Conservation (phyloP, 2,888 invertebrate species). For the Perizoma affinitatum region DNA sequence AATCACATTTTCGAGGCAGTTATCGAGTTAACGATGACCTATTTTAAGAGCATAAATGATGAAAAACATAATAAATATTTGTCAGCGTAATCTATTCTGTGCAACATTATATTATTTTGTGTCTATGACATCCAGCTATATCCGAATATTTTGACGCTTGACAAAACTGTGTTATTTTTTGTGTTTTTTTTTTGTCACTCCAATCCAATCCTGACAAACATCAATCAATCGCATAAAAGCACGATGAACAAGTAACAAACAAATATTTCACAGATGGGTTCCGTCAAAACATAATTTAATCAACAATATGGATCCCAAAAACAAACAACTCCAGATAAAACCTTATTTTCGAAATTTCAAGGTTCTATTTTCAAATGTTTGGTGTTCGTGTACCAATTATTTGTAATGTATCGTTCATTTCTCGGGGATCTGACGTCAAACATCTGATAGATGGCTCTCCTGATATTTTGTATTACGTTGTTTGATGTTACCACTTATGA, state of each 20-base stretch:
- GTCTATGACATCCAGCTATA: too few species aligned
- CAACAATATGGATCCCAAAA: constrained; percentile 46
- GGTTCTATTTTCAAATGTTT: constrained; percentile 16
- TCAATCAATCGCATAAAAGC: constrained; percentile 31
- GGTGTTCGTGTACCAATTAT: constrained; percentile 3
- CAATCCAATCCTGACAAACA: constrained; percentile 8
- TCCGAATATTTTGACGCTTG: too few species aligned
- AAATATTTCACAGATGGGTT: constrained; percentile 50
- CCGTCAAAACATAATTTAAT: constrained; percentile 68
- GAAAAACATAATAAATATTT: too few species aligned
- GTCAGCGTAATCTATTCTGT: too few species aligned
- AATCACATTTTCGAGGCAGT: too few species aligned
- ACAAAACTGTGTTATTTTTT: background rate
- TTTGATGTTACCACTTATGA: constrained; percentile 22
- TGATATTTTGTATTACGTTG: constrained; percentile 7
- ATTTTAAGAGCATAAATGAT: too few species aligned
- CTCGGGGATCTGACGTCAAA: constrained; percentile 50
- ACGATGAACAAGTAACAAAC: constrained; percentile 26
- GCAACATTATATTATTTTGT: too few species aligned
- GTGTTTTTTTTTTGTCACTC: constrained; percentile 1
- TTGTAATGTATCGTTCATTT: constrained; percentile 51
- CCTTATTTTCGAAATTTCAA: constrained; percentile 32
- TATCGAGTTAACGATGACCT: too few species aligned
- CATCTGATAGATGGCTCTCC: constrained; percentile 36
- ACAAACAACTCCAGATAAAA: constrained; percentile 10